Evolutionary conservation across 2,797 vertebrate genomes (phyloP), one percentile per base, ranked within the genome.

Genomic region (Streptopelia turtur): DNA sequence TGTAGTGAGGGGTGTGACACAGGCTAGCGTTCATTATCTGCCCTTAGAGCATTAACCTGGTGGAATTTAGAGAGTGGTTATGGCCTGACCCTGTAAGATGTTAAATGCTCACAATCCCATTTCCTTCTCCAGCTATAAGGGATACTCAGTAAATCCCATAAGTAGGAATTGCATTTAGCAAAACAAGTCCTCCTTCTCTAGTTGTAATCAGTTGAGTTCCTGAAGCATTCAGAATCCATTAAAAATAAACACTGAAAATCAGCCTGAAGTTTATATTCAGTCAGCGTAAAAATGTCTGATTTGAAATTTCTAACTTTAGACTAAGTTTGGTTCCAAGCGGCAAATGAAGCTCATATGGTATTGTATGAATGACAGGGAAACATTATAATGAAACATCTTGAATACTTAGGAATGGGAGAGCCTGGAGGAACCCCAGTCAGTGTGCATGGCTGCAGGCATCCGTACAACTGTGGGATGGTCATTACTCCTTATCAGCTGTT

Each of bases 81-180:
- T 31, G 28, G 35, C 50, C 86, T 94, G 75, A 71, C 7, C 16
- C 50, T 57, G 13, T 87, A 75, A 91, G 64, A 89, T 10, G 6
- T 41, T 81, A 95, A 95, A 93, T 3, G 7, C 66, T 86, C 55
- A 27, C 91, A 90, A 83, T 96, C 83, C 70, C 35, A 39, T 77
- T 72, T 81, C 86, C 45, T 77, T 84, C 71, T 79, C 70, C n/a
- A 87, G 53, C 79, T 87, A 13, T 66, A 94, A 89, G 60, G 71
- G 53, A 16, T 43, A 45, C 21, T 83, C 23, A 25, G 28, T 30
- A 94, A 94, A 94, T 94, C 91, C 83, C 2, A 1, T 95, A 85
- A 92, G 64, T 35, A 74, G 95, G 93, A 93, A 94, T 85, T 91
- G 85, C 31, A 53, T 80, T 85, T 37, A 89, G 75, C 52, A 92